Evolutionary conservation across 2,888 invertebrate species (phyloP).

Genomic region (Silvanus unidentatus): DNA sequence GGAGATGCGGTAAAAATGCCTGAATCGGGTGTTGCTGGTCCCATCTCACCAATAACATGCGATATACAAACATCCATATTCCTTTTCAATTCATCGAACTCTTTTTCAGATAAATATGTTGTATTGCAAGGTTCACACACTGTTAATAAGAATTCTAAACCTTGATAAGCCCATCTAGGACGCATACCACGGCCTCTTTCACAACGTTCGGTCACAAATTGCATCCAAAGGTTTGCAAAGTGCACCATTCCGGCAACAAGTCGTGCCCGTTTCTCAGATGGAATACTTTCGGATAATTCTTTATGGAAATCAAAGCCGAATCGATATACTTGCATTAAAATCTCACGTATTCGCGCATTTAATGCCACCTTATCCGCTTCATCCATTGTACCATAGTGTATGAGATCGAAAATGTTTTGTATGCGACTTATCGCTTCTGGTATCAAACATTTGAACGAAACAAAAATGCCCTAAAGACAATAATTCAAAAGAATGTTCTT

Average conservation of each 20-base stretch:
- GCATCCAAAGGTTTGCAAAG: constrained; percentile 83
- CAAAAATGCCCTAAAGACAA: constrained; percentile 48
- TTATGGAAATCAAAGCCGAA: constrained; percentile 85
- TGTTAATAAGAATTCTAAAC: constrained; percentile 77
- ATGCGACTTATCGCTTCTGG: constrained; percentile 53
- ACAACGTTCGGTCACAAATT: constrained; percentile 77
- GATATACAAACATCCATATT: constrained; percentile 81
- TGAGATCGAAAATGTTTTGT: constrained; percentile 50
- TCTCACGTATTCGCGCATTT: constrained; percentile 62
- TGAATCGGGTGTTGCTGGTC: constrained; percentile 42
- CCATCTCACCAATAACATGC: constrained; percentile 67
- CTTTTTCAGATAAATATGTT: constrained; percentile 65
- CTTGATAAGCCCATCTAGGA: constrained; percentile 85
- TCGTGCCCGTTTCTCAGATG: constrained; percentile 40
- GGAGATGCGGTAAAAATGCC: constrained; percentile 40
- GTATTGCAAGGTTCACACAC: constrained; percentile 83
- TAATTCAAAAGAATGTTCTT: constrained; percentile 8
- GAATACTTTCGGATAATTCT: constrained; percentile 61
- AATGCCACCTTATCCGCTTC: constrained; percentile 57
- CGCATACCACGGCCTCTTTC: constrained; percentile 69
- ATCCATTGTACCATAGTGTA: constrained; percentile 50
- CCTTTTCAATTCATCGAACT: constrained; percentile 74
- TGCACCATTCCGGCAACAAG: constrained; percentile 58
- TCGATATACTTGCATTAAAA: constrained; percentile 80
- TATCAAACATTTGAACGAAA: constrained; percentile 54